These are phyloP conservation scores for Mesaphorura yosii DNA, from an alignment of 1,140 invertebrate species.

Conservation along the genomic window DNA sequence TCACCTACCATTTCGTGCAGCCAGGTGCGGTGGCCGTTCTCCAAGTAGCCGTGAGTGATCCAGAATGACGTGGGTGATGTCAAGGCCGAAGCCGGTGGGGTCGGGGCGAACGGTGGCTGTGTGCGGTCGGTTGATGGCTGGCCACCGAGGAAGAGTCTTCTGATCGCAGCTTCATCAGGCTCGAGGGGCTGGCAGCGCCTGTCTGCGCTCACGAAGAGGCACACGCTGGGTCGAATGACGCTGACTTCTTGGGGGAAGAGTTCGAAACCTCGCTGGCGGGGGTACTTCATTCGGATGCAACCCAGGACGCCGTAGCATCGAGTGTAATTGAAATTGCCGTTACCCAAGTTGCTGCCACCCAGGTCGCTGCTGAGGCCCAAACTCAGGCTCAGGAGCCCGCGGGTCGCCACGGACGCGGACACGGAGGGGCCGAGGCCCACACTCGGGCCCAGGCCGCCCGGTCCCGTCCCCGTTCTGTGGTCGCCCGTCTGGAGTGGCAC, in stretches of 20 bases:
- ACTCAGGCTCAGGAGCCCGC: too few species aligned
- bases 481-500: conserved; percentile 11
- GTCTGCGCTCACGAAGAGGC: conserved; percentile 47
- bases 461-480: background rate
- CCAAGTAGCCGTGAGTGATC: conserved; percentile 72
- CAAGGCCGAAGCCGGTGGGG: conserved; percentile 38
- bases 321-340: background rate
- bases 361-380: too few species aligned
- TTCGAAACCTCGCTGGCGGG: conserved; percentile 32
- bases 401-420: too few species aligned
- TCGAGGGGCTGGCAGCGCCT: conserved; percentile 46
- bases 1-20: conserved; percentile 52
- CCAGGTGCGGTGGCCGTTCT: conserved; percentile 66
- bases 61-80: conserved; percentile 49
- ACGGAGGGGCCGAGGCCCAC: background rate
- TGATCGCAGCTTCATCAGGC: conserved; percentile 45
- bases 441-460: background rate
- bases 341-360: background rate
- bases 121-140: too few species aligned
- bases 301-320: conserved; percentile 23
- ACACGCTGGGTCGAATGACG: conserved; percentile 42
- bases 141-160: background rate
- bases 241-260: conserved; percentile 56
- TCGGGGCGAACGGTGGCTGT: conserved; percentile 32
- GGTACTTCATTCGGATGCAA: conserved; percentile 19